Base-by-base conservation (phyloP, 2,113 vertebrate genomes). In the Oncorhynchus masou region DNA sequence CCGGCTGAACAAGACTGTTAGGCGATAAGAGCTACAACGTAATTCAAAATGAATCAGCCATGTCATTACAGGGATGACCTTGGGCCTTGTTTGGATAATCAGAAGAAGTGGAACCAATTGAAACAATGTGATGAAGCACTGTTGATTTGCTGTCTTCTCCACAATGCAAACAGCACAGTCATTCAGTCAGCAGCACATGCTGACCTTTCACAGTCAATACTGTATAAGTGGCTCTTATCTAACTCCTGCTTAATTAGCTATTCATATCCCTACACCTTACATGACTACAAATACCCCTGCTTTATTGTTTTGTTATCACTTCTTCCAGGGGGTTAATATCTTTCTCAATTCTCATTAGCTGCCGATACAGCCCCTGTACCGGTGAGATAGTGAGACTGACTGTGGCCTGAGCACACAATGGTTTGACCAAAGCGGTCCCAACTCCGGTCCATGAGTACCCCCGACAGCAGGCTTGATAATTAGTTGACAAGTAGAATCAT, bases 281-380 rank as follows among this genome's bases (percentile, higher is more conserved):
- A 81, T 70, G 71, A 74, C 74, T 39, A 81, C 81, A 83, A 87
- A 89, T 81, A 86, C 75, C 78, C 77, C 70, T 60, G 51, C 78
- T 75, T 86, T 84, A 88, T 74, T 74, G 83, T 82, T 73, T 81
- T 77, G 74, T 82, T 86, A 85, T 88, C 83, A 73, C 78, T 81
- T 66, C 70, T 71, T 71, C 79, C 84, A 75, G 72, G 76, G 60
- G 70, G 49, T 69, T 25, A 81, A 84, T 83, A 81, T 75, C 78
- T 68, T 77, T 70, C 73, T 82, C 70, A 76, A 16, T 85, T 88
- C 81, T 86, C 79, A 87, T 89, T 88, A 88, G 64, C 16, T 4
- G 76, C 74, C 60, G 76, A 80, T 75, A 57, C 67, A 11, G 3
- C 60, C 49, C 24, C 54, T 73, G 79, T 77, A 54, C 62, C 6